These are phyloP conservation scores for Paraescarpia echinospica DNA, from an alignment of 1,140 invertebrate species.

Conservation along the genomic window DNA sequence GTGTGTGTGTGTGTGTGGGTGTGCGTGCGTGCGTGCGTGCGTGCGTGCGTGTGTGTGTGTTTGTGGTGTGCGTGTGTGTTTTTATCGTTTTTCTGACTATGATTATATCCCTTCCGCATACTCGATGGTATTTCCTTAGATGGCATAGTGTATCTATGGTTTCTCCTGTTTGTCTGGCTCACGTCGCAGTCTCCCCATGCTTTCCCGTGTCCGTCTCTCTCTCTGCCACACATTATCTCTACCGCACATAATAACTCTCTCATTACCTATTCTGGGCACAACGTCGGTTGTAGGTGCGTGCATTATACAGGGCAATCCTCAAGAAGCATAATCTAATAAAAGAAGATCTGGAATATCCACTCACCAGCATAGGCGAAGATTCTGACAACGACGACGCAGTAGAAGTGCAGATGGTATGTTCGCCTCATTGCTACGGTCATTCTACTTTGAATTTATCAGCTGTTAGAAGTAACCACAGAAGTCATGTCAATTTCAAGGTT, in stretches of 20 bases:
- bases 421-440: background rate
- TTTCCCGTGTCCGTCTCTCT: background rate
- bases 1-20: no score
- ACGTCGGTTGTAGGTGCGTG: background rate
- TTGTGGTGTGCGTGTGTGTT: no score
- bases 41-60: no score
- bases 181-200: background rate
- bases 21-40: no score
- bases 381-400: background rate
- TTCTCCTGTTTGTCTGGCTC: background rate
- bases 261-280: background rate
- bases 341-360: no score
- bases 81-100: background rate
- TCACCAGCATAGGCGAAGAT: slow-evolving; percentile 4
- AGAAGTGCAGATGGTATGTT: background rate
- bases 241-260: background rate
- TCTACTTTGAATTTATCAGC: background rate
- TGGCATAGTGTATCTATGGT: background rate
- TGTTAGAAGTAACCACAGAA: no score
- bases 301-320: background rate
- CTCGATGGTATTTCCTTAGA: background rate
- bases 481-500: no score
- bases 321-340: slow-evolving; percentile 7
- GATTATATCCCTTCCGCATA: background rate
- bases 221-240: background rate